Conservation (phyloP, 2,113 vertebrate species). For the Tyrannus savana region DNA sequence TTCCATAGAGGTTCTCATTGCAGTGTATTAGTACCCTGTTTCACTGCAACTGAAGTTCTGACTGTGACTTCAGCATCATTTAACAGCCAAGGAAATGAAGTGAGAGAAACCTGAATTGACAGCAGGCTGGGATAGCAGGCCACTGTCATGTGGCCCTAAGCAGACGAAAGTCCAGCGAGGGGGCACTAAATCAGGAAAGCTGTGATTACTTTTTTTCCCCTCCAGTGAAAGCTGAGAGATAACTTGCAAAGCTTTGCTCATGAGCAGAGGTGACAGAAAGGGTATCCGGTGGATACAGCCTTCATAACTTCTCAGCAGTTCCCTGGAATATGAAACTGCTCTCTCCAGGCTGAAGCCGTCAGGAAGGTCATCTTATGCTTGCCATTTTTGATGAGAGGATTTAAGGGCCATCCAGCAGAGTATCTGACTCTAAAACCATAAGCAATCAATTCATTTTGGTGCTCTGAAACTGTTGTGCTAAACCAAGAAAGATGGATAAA, state of each 20-base stretch:
- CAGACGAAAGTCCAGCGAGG: background rate
- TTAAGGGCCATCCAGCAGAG: background rate
- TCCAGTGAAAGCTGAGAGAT: background rate
- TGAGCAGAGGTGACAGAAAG: background rate
- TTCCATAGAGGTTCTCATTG: background rate
- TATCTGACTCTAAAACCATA: background rate
- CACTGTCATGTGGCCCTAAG: background rate
- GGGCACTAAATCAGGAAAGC: background rate
- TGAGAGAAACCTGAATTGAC: background rate
- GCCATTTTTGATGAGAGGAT: background rate
- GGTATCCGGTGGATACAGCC: background rate
- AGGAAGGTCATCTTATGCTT: background rate
- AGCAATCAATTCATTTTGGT: background rate
- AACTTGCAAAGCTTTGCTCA: background rate
- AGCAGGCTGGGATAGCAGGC: background rate
- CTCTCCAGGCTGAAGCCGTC: background rate
- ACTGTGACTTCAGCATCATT: background rate
- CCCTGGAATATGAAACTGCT: background rate
- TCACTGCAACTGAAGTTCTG: background rate
- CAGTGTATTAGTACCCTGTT: background rate
- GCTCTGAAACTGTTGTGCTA: background rate
- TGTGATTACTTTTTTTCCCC: background rate
- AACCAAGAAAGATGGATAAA: background rate
- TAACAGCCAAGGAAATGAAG: conserved; percentile 1
- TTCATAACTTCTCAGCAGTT: background rate